phyloP scores from a whole-genome alignment of 2,888 invertebrate species.

The Dryococelus australis region DNA sequence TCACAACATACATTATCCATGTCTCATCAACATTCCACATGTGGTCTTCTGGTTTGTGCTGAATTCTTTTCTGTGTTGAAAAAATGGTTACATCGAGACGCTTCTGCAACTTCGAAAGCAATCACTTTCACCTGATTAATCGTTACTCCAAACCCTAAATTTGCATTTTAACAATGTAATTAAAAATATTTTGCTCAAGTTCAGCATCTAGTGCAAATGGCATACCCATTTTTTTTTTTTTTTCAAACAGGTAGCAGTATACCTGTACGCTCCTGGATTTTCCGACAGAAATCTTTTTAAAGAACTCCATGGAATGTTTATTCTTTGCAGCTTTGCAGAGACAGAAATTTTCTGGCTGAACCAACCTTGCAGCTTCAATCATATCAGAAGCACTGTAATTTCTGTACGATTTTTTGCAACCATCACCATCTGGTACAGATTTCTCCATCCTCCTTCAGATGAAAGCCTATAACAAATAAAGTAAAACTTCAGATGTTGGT shows the following conservation, averaged over 20 bases:
- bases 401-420: too few species aligned
- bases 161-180: too few species aligned
- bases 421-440: too few species aligned
- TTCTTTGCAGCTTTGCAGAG: constrained; percentile 27
- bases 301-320: constrained; percentile 19
- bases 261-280: background rate
- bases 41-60: constrained; percentile 19
- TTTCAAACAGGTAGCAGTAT: background rate
- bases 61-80: constrained; percentile 20
- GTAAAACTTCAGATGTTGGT: too few species aligned
- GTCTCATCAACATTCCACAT: constrained; percentile 29
- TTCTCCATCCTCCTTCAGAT: too few species aligned
- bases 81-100: background rate
- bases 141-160: constrained; percentile 27
- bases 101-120: constrained; percentile 25
- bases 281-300: background rate
- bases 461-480: too few species aligned
- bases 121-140: constrained; percentile 6
- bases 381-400: too few species aligned
- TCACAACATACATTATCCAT: constrained; percentile 25
- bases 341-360: background rate
- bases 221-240: constrained; percentile 21
- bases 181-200: constrained; percentile 7
- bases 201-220: constrained; percentile 24
- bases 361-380: too few species aligned